phyloP scores from a whole-genome alignment of 2,113 vertebrate species.

The Corythaeola cristata region DNA sequence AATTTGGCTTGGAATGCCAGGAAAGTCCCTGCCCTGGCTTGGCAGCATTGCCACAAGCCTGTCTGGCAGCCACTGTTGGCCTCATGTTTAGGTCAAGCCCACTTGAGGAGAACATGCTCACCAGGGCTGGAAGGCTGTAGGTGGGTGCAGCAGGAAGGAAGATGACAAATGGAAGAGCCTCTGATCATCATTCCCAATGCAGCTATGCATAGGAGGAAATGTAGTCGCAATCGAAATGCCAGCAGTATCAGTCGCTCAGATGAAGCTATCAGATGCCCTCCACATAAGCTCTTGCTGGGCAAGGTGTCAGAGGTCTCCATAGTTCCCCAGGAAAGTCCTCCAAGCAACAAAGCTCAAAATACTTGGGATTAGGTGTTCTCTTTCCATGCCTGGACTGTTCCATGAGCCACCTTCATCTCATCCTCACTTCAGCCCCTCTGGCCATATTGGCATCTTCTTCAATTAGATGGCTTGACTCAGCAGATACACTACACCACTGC shows the following conservation, averaged over 20 bases:
- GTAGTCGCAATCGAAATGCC: not conserved
- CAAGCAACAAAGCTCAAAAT: not conserved
- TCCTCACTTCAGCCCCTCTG: not conserved
- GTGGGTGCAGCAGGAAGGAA: not conserved
- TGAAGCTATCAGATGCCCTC: not conserved
- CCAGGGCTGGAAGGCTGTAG: not conserved
- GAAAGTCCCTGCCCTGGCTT: not conserved
- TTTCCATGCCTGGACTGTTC: not conserved
- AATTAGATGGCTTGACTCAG: not conserved
- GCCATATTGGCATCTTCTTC: not conserved
- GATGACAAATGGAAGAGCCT: not conserved
- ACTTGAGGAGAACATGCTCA: not conserved
- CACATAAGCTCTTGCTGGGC: not conserved
- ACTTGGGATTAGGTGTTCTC: accelerated
- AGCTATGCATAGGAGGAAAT: not conserved
- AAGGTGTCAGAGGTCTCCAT: accelerated
- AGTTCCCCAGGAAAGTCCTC: not conserved
- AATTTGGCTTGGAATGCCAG: not conserved
- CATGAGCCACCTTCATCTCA: not conserved
- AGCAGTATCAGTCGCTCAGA: not conserved
- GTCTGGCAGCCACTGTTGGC: not conserved
- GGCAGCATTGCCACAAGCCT: not conserved
- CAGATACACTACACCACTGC: not conserved
- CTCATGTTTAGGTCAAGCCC: not conserved
- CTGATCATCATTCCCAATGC: not conserved